A percentile compares a stretch with the other conserved stretches of the same genome.
Evolutionary conservation across 2,797 vertebrate genomes (phyloP).

Genomic region (Aulostomus chinensis): DNA sequence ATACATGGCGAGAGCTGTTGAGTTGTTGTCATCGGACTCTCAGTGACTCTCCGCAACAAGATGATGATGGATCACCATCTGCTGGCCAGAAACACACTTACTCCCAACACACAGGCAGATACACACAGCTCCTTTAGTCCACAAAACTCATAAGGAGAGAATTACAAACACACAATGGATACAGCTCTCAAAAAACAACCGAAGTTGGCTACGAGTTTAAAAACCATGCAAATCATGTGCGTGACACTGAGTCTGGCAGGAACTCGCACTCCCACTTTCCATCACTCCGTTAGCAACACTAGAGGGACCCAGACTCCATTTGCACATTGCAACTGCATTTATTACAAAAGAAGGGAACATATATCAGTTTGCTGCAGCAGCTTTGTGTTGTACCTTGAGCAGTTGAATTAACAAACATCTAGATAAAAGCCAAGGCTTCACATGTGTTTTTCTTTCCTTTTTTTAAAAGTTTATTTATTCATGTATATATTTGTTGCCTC

Average conservation of each 20-base stretch:
- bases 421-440: neutral
- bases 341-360: neutral
- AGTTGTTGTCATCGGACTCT: neutral
- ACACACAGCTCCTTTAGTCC: no score
- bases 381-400: constrained; percentile 14
- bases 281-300: constrained; percentile 46
- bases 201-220: neutral
- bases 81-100: constrained; percentile 20
- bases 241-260: neutral
- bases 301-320: constrained; percentile 67
- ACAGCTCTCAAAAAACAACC: no score
- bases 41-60: neutral
- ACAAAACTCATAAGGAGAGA: no score
- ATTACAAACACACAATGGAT: neutral
- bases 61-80: constrained; percentile 15
- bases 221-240: no score
- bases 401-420: neutral
- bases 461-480: neutral
- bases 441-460: no score
- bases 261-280: neutral
- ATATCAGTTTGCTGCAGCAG: constrained; percentile 5
- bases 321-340: neutral
- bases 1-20: no score
- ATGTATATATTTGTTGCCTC: constrained; percentile 12
- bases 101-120: no score